Base-by-base conservation (phyloP, 2,888 invertebrate genomes). In the Chorisops tibialis region DNA sequence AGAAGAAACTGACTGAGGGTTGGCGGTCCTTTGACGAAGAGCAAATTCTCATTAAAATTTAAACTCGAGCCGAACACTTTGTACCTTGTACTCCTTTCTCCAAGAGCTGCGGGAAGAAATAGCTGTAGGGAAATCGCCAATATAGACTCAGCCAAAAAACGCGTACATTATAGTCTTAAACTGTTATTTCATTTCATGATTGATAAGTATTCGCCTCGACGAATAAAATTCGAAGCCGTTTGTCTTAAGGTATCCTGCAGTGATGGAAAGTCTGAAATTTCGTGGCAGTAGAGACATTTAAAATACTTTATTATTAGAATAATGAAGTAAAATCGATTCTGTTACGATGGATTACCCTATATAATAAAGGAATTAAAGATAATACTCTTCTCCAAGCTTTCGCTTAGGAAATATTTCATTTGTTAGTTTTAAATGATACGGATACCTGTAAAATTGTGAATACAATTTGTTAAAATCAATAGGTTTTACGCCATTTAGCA, bases 11-110 rank as follows among this genome's bases (percentile, higher is more conserved):
- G 61, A 61, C 18, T 21, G 14, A 41, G 43, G 51, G 61, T 41
- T 51, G 22, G 39, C 50, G 61, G 37, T 24, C 51, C 50, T 54
- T 61, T 54, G 54, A 52, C 54, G 54, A 61, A 52, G 54, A 48
- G 54, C 47, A 61, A 61, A 61, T 54, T 61, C 61, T 52, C 54
- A 61, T 61, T 61, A 61, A 54, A 61, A 61, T 61, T 61, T 54
- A 61, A 61, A 61, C 41, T 35, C 61, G 37, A 61, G 54, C 52
- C 54, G 37, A 61, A 47, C 61, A 30, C 5, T 30, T 30, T 30
- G 5, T 30, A 9, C 9, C 30, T 30, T 30, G 9, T 9, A 30
- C 30, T 9, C 30, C 30, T 30, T 30, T 30, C 30, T 30, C 30
- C 30, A 2, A 9, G 1, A 2, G 5, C 7, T 5, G 30, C 30